A percentile compares a stretch with the other conserved stretches of the same genome.
Conservation (phyloP, 2,888 invertebrate species). For the Drosophila prostipennis region DNA sequence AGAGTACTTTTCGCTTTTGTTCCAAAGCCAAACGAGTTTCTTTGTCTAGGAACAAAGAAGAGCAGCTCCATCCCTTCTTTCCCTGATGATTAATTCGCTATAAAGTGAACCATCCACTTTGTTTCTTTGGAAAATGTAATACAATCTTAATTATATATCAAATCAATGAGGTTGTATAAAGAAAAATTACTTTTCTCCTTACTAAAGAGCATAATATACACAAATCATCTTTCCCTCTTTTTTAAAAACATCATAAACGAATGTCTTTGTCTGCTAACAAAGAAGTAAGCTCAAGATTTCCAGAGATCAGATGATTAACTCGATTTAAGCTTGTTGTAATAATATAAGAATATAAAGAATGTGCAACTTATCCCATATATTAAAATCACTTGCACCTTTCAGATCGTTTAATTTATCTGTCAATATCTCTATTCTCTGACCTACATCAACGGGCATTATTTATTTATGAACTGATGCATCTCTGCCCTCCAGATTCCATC, state of each 20-base stretch:
- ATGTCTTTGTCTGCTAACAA: slow-evolving; percentile 4
- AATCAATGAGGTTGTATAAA: neutral
- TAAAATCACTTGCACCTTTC: neutral
- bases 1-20: neutral
- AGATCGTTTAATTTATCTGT: neutral
- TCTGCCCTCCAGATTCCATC: slow-evolving; percentile 10
- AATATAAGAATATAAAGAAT: neutral
- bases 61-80: neutral
- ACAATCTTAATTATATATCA: neutral
- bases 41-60: slow-evolving; percentile 16
- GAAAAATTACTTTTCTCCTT: too few relatives aligned
- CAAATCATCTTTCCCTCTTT: too few relatives aligned
- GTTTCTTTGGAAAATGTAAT: neutral
- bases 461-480: slow-evolving; percentile 15
- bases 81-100: neutral
- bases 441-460: slow-evolving; percentile 27
- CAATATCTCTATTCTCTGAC: slow-evolving; percentile 8
- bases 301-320: slow-evolving; percentile 9
- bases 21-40: slow-evolving; percentile 5
- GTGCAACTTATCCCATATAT: neutral
- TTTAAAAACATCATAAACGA: too few relatives aligned
- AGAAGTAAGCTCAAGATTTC: neutral
- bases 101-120: neutral
- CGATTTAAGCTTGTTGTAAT: slow-evolving; percentile 1
- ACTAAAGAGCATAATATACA: too few relatives aligned